These are phyloP conservation scores for Pinctada fucata DNA, from an alignment of 2,888 invertebrate genomes.

Conservation along the genomic window DNA sequence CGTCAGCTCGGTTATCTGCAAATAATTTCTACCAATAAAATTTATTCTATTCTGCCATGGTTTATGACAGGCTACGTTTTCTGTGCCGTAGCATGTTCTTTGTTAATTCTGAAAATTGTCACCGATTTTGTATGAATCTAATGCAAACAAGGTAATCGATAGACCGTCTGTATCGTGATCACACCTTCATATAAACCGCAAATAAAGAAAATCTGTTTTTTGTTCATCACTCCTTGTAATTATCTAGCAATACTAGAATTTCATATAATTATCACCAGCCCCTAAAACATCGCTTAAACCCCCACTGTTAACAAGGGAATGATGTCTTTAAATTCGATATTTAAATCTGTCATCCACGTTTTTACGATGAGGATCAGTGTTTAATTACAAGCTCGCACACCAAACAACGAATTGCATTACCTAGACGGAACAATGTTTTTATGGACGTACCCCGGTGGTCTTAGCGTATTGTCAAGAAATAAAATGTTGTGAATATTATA, in stretches of 20 bases:
- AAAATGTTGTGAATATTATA: conserved; percentile 30
- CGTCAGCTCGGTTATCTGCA: too few species aligned
- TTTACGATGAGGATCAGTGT: conserved; percentile 9
- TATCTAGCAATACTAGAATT: conserved; percentile 22
- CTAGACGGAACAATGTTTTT: conserved; percentile 12
- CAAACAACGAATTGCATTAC: conserved; percentile 23
- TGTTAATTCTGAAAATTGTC: too few species aligned
- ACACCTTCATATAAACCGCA: background rate
- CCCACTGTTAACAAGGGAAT: conserved; percentile 12
- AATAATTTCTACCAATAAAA: too few species aligned
- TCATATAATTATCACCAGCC: conserved; percentile 29
- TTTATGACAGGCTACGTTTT: too few species aligned
- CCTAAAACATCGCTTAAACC: conserved; percentile 21
- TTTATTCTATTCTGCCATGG: too few species aligned
- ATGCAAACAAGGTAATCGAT: too few species aligned
- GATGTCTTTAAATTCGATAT: conserved; percentile 12
- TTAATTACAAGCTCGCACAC: conserved; percentile 22
- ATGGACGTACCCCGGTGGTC: conserved; percentile 23
- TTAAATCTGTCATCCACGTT: conserved; percentile 1
- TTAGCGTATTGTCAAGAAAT: conserved; percentile 12
- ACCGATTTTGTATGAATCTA: too few species aligned
- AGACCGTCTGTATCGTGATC: background rate
- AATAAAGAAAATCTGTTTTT: conserved; percentile 20
- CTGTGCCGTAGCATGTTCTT: too few species aligned
- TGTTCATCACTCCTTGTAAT: conserved; percentile 25